A percentile compares a stretch with the other conserved stretches of the same genome.
These are phyloP conservation scores for Nomada lathburiana DNA, from an alignment of 2,888 invertebrate species.

Conservation along the genomic window DNA sequence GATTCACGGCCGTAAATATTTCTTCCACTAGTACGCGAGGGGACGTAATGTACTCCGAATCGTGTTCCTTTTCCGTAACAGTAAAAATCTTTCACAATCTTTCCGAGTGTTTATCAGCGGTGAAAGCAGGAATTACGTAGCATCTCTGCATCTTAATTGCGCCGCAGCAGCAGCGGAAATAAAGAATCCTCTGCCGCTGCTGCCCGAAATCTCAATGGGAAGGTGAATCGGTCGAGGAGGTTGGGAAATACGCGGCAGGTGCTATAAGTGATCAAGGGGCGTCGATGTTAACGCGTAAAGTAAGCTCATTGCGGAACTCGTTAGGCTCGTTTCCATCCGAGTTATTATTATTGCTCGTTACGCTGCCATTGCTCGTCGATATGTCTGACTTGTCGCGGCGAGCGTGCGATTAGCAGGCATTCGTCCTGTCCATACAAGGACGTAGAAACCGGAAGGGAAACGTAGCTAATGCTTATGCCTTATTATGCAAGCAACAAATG, in stretches of 20 bases:
- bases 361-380: not conserved
- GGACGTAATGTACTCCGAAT: not conserved
- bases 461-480: not conserved
- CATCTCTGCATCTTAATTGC: constrained; percentile 40
- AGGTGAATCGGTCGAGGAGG: not conserved
- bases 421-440: constrained; percentile 18
- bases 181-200: constrained; percentile 4
- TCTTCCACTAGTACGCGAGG: not conserved
- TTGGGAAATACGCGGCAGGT: not conserved
- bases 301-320: not conserved
- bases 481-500: constrained; percentile 43
- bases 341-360: constrained; percentile 17
- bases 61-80: constrained; percentile 23
- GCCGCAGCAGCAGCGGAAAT: constrained; percentile 32
- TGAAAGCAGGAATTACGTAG: constrained; percentile 56
- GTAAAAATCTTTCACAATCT: constrained; percentile 52
- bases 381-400: not conserved
- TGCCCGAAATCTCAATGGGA: not conserved
- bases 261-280: constrained; percentile 1
- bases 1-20: constrained; percentile 12
- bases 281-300: constrained; percentile 7
- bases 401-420: not conserved
- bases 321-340: not conserved
- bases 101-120: constrained; percentile 39
- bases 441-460: constrained; percentile 38